These are phyloP conservation scores for Andricus curvator DNA, from an alignment of 2,888 invertebrate genomes.

Conservation along the genomic window DNA sequence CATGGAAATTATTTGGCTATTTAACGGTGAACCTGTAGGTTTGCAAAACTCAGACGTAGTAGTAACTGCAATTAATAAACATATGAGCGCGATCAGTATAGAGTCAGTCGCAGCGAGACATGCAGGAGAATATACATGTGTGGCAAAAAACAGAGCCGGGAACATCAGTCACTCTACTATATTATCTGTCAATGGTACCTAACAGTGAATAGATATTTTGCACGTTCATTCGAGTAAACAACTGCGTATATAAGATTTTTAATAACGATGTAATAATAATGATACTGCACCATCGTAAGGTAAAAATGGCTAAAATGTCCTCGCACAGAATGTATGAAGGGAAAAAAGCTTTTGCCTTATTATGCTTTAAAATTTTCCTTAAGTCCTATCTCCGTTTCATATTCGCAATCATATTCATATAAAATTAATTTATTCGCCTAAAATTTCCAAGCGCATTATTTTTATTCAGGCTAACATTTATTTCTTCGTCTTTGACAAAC, in stretches of 20 bases:
- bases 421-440: background rate
- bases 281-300: background rate
- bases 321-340: slow-evolving; percentile 2
- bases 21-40: slow-evolving; percentile 82
- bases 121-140: slow-evolving; percentile 81
- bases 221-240: slow-evolving; percentile 44
- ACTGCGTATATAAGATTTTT: slow-evolving; percentile 1
- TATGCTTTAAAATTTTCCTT: background rate
- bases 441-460: background rate
- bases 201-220: slow-evolving; percentile 37
- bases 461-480: background rate
- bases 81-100: slow-evolving; percentile 79
- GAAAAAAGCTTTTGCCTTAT: background rate
- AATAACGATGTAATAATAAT: background rate
- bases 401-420: background rate
- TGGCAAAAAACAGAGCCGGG: slow-evolving; percentile 80
- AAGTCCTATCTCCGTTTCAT: background rate
- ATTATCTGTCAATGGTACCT: slow-evolving; percentile 79
- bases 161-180: slow-evolving; percentile 77
- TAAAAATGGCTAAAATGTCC: background rate
- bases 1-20: slow-evolving; percentile 86
- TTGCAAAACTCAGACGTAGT: slow-evolving; percentile 75
- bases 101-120: slow-evolving; percentile 79
- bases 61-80: slow-evolving; percentile 80
- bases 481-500: background rate